Conservation (phyloP, 2,113 vertebrate genomes). For the Callopanchax toddi region DNA sequence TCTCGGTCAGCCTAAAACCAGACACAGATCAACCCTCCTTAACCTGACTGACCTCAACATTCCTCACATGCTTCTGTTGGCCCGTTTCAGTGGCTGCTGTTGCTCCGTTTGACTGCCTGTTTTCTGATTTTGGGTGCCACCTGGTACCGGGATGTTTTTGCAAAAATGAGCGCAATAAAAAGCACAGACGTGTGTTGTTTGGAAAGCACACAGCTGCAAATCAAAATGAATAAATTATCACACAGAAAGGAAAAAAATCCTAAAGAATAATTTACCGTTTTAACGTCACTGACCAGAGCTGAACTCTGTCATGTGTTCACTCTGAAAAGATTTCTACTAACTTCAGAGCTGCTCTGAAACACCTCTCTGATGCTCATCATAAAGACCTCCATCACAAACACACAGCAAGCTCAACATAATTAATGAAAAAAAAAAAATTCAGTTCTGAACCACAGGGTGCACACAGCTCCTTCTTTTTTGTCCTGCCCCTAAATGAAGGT, state of each 20-base stretch:
- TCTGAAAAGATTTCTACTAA: background rate
- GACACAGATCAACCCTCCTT: background rate
- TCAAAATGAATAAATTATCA: background rate
- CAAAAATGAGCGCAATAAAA: background rate
- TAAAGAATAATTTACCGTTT: too few relatives aligned
- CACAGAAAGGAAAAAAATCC: too few relatives aligned
- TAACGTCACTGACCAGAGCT: background rate
- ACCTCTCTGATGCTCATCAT: too few relatives aligned
- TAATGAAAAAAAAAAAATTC: too few relatives aligned
- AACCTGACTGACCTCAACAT: constrained; percentile 6
- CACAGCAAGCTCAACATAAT: too few relatives aligned
- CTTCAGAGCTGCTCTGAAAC: too few relatives aligned
- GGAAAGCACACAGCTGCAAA: constrained; percentile 2
- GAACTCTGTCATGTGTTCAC: background rate
- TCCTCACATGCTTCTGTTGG: constrained; percentile 10
- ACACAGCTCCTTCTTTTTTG: too few relatives aligned
- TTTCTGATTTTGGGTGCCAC: background rate
- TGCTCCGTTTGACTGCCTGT: background rate
- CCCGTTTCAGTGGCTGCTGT: background rate
- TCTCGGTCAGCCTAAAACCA: background rate
- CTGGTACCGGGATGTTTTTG: background rate
- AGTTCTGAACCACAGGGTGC: too few relatives aligned
- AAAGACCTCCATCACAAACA: too few relatives aligned
- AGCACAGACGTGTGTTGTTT: too few relatives aligned
- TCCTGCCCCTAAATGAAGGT: too few relatives aligned